Conservation (phyloP, 1,140 invertebrate genomes). For the Heterodera schachtii region DNA sequence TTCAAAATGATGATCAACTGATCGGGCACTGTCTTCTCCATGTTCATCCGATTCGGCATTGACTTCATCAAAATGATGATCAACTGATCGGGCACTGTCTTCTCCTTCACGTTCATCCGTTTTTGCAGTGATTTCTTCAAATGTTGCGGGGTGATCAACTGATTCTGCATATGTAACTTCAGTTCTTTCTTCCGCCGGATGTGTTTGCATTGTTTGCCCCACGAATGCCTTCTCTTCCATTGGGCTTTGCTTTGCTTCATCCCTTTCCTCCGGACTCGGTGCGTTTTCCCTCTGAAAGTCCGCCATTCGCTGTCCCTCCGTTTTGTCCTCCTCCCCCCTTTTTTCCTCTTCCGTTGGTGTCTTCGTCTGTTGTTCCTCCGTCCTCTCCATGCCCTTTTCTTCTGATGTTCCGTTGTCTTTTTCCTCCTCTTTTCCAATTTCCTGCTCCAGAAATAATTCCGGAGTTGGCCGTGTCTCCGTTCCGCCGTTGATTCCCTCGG, state of each 20-base stretch:
- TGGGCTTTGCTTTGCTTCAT: neutral
- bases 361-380: neutral
- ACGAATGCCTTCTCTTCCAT: neutral
- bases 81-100: too few relatives aligned
- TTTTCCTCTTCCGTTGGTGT: neutral
- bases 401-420: neutral
- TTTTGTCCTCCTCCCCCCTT: too few relatives aligned
- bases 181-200: neutral
- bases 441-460: slow-evolving; percentile 14
- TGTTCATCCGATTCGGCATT: too few relatives aligned
- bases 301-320: neutral
- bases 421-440: neutral
- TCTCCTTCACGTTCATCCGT: neutral
- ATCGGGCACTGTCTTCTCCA: too few relatives aligned
- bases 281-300: neutral
- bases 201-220: neutral
- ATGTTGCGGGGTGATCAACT: neutral
- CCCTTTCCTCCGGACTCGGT: neutral
- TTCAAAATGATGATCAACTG: too few relatives aligned
- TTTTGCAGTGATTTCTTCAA: neutral
- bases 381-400: neutral
- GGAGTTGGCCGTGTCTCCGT: slow-evolving; percentile 30
- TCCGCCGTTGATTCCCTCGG: neutral
- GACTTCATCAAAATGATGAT: too few relatives aligned
- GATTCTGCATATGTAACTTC: neutral